Evolutionary conservation across 23 tunicate genomes (phyloP).

Genomic region (Ascidia mentula): DNA sequence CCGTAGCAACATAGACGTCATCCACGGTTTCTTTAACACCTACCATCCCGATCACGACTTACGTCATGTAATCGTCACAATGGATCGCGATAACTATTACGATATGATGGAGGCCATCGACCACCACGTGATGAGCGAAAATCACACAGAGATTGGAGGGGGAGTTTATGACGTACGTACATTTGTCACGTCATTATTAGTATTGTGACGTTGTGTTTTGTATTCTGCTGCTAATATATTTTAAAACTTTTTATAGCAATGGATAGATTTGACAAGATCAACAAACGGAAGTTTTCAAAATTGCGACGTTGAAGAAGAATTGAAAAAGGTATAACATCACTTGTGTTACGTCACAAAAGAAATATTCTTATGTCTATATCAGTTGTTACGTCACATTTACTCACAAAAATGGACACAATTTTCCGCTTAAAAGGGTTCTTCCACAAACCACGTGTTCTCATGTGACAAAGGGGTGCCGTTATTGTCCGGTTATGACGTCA

Average conservation of each 20-base stretch:
- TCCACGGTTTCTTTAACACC: constrained; percentile 55
- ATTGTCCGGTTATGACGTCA: too few relatives aligned
- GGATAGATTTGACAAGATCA: neutral
- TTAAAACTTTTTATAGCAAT: neutral
- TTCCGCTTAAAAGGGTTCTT: too few relatives aligned
- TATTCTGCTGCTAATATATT: neutral
- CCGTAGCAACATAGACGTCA: constrained; percentile 64
- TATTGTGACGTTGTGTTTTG: neutral
- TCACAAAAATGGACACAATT: too few relatives aligned
- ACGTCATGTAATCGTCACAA: constrained; percentile 9
- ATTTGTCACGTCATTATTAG: neutral
- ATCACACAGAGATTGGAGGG: constrained; percentile 30
- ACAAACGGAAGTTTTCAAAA: neutral
- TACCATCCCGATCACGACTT: constrained; percentile 39
- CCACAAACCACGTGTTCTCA: too few relatives aligned
- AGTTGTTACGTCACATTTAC: too few relatives aligned
- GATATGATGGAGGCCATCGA: constrained; percentile 36
- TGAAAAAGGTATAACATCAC: neutral
- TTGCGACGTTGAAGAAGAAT: neutral
- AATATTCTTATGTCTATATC: too few relatives aligned
- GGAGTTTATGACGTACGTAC: constrained; percentile 22
- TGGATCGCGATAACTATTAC: constrained; percentile 54
- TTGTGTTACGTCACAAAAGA: too few relatives aligned
- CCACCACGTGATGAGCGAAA: constrained; percentile 34
- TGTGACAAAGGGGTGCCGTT: too few relatives aligned